phyloP scores from a whole-genome alignment of 2,888 invertebrate species.

The Callinectes sapidus region DNA sequence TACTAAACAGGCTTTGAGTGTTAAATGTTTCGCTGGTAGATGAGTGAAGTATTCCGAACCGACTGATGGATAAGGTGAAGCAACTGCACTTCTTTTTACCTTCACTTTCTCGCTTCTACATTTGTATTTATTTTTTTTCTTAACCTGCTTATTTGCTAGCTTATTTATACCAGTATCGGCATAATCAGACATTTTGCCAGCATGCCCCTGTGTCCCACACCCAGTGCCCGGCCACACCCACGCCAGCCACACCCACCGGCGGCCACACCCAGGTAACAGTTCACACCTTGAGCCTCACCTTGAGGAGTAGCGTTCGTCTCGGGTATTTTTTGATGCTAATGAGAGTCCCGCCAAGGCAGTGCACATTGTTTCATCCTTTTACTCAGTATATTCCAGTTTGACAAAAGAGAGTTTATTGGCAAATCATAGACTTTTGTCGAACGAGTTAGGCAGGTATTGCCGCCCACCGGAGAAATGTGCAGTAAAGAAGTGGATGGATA shows the following conservation, averaged over 20 bases:
- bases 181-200: background rate
- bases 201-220: background rate
- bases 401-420: background rate
- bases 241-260: slow-evolving; percentile 22
- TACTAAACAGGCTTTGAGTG: background rate
- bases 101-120: background rate
- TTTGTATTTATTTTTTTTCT: too few species aligned
- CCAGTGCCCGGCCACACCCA: background rate
- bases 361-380: slow-evolving; percentile 14
- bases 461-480: background rate
- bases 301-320: background rate
- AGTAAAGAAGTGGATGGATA: background rate
- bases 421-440: background rate
- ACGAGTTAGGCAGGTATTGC: background rate
- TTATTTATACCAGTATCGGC: background rate
- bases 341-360: slow-evolving; percentile 2
- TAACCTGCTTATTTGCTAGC: background rate
- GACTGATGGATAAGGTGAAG: background rate
- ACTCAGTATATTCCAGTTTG: background rate
- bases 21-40: background rate
- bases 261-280: slow-evolving; percentile 20
- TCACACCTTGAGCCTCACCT: slow-evolving; percentile 28
- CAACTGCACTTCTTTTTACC: background rate
- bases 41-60: background rate
- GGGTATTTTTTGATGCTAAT: slow-evolving; percentile 4